Percentiles rank a stretch among this genome's conserved stretches.
phyloP scores from a whole-genome alignment of 2,797 vertebrate genomes.

The Coregonus suidteri region DNA sequence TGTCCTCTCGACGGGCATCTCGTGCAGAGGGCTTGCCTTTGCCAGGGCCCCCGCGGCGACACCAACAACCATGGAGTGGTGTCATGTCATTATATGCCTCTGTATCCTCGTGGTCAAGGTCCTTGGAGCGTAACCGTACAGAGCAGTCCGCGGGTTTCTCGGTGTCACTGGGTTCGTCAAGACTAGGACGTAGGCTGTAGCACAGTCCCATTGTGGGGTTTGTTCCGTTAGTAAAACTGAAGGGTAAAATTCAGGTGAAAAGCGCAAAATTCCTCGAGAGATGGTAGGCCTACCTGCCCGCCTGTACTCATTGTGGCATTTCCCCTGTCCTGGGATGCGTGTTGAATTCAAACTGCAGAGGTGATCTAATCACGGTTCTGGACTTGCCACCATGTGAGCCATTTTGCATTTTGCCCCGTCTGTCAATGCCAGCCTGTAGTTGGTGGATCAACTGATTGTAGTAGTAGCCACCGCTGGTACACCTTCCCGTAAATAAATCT shows the following conservation, averaged over 20 bases:
- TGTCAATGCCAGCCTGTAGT: constrained; percentile 5
- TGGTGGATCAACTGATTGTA: neutral
- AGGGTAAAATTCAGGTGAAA: neutral
- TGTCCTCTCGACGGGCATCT: constrained; percentile 12
- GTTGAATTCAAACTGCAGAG: constrained; percentile 16
- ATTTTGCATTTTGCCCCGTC: constrained; percentile 62
- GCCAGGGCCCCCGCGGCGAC: constrained; percentile 34
- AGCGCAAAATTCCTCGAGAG: constrained; percentile 50
- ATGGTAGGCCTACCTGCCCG: neutral
- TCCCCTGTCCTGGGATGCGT: constrained; percentile 13
- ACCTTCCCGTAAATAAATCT: constrained; percentile 68
- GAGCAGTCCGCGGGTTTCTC: constrained; percentile 54
- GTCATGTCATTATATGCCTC: constrained; percentile 9
- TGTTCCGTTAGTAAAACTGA: neutral
- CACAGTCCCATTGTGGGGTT: constrained; percentile 77
- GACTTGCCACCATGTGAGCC: constrained; percentile 54
- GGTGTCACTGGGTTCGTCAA: constrained; percentile 67
- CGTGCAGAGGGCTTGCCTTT: constrained; percentile 33
- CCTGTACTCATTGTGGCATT: constrained; percentile 27
- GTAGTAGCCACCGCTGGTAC: constrained; percentile 31
- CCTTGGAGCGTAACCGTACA: constrained; percentile 26
- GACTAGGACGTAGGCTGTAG: constrained; percentile 79
- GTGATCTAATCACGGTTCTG: constrained; percentile 56
- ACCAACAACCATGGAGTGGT: constrained; percentile 11
- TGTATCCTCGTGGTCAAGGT: constrained; percentile 27